phyloP scores from a whole-genome alignment of 1,140 invertebrate genomes.

The Nixonia krombeini region DNA sequence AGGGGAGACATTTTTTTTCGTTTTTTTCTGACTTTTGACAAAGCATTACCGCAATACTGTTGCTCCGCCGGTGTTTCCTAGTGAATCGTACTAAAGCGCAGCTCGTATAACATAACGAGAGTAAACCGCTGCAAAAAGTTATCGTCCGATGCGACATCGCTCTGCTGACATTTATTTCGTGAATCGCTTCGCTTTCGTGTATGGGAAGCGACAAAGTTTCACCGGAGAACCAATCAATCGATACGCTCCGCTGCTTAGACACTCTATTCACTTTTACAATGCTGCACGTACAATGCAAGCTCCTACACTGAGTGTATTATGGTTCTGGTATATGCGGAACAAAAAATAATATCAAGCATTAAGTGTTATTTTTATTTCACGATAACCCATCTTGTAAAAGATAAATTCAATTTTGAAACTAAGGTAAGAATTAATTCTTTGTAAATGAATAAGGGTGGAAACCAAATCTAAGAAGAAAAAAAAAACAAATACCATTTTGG shows the following conservation, averaged over 20 bases:
- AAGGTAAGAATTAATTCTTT: too few relatives aligned
- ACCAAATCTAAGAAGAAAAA: too few relatives aligned
- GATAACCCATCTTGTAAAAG: too few relatives aligned
- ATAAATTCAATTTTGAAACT: too few relatives aligned
- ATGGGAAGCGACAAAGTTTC: conserved; percentile 1
- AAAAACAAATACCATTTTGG: too few relatives aligned
- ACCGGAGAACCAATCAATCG: conserved; percentile 23
- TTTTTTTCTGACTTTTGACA: conserved; percentile 31
- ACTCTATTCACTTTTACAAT: conserved; percentile 12
- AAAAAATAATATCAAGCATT: too few relatives aligned
- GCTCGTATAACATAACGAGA: conserved; percentile 20
- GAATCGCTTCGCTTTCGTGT: conserved; percentile 8
- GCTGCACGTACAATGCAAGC: not conserved
- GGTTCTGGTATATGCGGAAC: too few relatives aligned
- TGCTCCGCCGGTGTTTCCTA: conserved; percentile 6
- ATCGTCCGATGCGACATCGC: conserved; percentile 22
- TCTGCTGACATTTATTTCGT: conserved; percentile 26
- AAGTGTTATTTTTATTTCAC: too few relatives aligned
- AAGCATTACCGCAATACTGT: conserved; percentile 1
- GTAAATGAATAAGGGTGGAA: too few relatives aligned
- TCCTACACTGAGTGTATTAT: too few relatives aligned
- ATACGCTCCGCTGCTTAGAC: conserved; percentile 11
- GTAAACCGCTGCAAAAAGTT: conserved; percentile 19
- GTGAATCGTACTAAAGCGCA: conserved; percentile 5
- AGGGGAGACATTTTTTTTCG: conserved; percentile 9